phyloP scores from a whole-genome alignment of 2,797 vertebrate species.

The Dromococcyx pavoninus region DNA sequence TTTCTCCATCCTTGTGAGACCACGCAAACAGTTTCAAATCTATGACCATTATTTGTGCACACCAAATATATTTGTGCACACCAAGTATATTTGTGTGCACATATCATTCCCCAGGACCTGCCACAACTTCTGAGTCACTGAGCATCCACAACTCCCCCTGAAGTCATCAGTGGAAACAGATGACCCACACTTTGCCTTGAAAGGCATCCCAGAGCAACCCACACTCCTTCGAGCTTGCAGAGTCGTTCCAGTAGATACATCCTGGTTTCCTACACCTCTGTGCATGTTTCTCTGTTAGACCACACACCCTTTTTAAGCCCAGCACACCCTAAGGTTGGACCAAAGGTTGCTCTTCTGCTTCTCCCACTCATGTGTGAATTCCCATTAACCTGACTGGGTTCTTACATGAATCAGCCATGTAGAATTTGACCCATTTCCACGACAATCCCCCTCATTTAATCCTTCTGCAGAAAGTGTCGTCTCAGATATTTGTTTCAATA shows the following conservation, averaged over 20 bases:
- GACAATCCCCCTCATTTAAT: not conserved
- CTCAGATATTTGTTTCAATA: constrained; percentile 34
- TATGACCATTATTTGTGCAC: fast-evolving
- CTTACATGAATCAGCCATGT: not conserved
- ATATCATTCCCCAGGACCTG: not conserved
- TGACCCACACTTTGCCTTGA: not conserved
- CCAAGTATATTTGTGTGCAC: too few species aligned
- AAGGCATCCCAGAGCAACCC: not conserved
- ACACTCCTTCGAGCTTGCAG: not conserved
- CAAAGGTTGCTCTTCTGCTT: not conserved
- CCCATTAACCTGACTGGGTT: not conserved
- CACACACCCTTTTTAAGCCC: not conserved
- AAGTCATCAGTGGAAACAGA: not conserved
- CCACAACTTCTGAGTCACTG: not conserved
- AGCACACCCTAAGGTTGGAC: too few species aligned
- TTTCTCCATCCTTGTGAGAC: not conserved
- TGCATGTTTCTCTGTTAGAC: fast-evolving
- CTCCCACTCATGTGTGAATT: fast-evolving
- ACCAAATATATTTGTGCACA: too few species aligned
- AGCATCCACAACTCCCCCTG: not conserved
- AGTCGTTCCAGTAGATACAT: not conserved
- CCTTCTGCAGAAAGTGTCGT: not conserved
- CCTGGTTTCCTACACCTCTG: not conserved
- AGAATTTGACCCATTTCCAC: not conserved
- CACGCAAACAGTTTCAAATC: not conserved